Conservation (phyloP, 2,888 invertebrate species). For the Cosmopolites sordidus region DNA sequence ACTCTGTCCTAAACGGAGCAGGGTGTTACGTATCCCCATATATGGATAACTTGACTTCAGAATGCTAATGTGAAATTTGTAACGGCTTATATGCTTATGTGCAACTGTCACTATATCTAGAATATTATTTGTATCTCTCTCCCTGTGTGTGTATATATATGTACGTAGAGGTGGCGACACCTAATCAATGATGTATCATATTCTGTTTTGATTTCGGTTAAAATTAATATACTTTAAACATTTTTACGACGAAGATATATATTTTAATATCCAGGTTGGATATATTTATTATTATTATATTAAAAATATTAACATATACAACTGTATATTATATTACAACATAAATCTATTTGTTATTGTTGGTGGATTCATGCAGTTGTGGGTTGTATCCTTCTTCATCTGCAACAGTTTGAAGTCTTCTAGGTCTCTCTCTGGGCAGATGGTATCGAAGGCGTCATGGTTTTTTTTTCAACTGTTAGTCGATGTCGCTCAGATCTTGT, state of each 20-base stretch:
- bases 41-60: slow-evolving; percentile 22
- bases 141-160: not conserved
- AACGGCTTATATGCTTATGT: slow-evolving; percentile 26
- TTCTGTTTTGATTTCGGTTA: slow-evolving; percentile 1
- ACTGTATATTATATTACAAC: no score
- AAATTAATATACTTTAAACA: not conserved
- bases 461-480: no score
- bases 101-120: slow-evolving; percentile 18
- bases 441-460: no score
- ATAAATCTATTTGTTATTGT: no score
- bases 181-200: slow-evolving; percentile 6
- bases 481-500: no score
- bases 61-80: slow-evolving; percentile 25
- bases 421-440: no score
- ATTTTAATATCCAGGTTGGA: no score
- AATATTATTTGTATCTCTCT: slow-evolving; percentile 1
- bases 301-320: no score
- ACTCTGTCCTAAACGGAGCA: slow-evolving; percentile 9
- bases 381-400: no score
- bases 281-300: no score
- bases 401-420: no score
- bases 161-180: slow-evolving; percentile 1
- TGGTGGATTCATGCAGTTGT: no score
- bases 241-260: not conserved
- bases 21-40: slow-evolving; percentile 20